phyloP scores from a whole-genome alignment of 2,797 vertebrate genomes.

The Cyprinodon diabolis region DNA sequence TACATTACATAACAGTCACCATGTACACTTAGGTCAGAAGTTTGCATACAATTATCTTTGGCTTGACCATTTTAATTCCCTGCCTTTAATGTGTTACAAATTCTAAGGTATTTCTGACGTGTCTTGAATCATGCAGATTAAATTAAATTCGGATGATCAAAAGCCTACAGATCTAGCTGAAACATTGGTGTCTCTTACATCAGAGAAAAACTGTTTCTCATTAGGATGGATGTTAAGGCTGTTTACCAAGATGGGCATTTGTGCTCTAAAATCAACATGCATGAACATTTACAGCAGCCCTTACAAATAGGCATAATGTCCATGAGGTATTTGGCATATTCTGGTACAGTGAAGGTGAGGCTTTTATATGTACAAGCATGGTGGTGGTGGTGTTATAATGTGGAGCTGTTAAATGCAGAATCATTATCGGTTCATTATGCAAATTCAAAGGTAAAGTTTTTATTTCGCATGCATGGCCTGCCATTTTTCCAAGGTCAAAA shows the following conservation, averaged over 20 bases:
- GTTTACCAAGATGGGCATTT: neutral
- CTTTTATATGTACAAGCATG: neutral
- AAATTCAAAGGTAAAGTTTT: too few species aligned
- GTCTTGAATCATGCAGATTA: neutral
- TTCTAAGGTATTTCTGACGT: neutral
- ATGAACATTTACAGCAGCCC: neutral
- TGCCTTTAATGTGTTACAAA: neutral
- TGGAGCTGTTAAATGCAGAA: neutral
- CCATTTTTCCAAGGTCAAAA: neutral
- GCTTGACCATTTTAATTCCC: neutral
- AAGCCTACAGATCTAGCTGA: neutral
- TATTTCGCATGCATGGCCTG: too few species aligned
- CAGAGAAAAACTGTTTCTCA: neutral
- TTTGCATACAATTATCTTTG: neutral
- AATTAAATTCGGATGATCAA: neutral
- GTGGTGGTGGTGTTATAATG: neutral
- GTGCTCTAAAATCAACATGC: neutral
- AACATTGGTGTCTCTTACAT: neutral
- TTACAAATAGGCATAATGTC: neutral
- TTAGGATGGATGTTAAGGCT: neutral
- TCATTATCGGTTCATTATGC: too few species aligned
- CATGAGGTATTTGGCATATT: neutral
- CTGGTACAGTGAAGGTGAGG: too few species aligned
- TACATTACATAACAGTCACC: constrained; percentile 11
- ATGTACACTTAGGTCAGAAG: neutral